Conservation (phyloP, 1,140 invertebrate genomes). For the Meteorus sp. region DNA sequence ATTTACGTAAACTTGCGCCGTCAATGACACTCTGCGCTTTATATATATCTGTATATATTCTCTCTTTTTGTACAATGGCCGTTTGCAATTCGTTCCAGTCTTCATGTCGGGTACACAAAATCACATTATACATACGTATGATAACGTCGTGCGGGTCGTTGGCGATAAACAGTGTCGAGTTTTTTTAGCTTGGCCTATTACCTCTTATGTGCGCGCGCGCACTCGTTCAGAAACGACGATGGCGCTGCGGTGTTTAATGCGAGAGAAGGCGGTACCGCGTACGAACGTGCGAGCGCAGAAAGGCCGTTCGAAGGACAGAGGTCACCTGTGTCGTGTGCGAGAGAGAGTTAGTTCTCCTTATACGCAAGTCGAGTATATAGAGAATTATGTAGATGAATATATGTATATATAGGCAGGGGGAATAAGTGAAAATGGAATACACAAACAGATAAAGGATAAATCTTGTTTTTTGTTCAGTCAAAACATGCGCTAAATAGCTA, state of each 20-base stretch:
- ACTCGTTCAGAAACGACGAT: not conserved
- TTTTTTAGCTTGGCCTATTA: conserved; percentile 11
- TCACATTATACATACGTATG: too few species aligned
- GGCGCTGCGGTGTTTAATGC: not conserved
- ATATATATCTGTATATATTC: not conserved
- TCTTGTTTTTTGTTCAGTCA: too few species aligned
- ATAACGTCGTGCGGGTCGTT: conserved; percentile 13
- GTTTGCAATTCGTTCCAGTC: conserved; percentile 17
- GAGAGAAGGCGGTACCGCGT: conserved; percentile 16
- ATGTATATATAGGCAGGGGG: too few species aligned
- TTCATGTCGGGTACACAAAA: too few species aligned
- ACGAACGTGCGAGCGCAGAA: too few species aligned
- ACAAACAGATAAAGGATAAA: too few species aligned
- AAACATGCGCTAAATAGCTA: too few species aligned
- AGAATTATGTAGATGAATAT: too few species aligned
- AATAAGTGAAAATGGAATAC: too few species aligned
- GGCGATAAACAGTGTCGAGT: conserved; percentile 13
- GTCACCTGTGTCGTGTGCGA: conserved; percentile 31
- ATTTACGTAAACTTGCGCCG: conserved; percentile 1
- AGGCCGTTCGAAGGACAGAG: conserved; percentile 51
- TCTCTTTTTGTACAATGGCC: conserved; percentile 7
- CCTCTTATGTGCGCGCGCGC: not conserved
- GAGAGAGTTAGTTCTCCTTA: too few species aligned
- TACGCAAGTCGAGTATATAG: too few species aligned
- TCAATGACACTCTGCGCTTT: conserved; percentile 13